Percentiles rank a stretch among this genome's conserved stretches.
Evolutionary conservation across 2,888 invertebrate genomes (phyloP).

Genomic region (Plusia festucae): DNA sequence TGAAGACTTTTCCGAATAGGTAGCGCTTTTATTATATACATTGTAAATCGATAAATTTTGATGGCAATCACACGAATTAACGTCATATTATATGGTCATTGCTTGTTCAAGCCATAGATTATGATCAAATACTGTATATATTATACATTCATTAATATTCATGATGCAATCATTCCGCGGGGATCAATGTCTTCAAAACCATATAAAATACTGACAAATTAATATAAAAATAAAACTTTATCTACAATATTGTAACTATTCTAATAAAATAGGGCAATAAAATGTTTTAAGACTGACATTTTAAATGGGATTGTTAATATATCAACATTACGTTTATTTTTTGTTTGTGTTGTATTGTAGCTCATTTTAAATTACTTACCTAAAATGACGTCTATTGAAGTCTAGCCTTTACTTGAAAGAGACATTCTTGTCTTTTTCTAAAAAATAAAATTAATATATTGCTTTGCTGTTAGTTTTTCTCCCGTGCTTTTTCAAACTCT

Average conservation of each 20-base stretch:
- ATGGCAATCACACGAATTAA: conserved; percentile 19
- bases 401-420: too few relatives aligned
- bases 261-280: conserved; percentile 25
- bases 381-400: not conserved
- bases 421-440: too few relatives aligned
- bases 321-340: not conserved
- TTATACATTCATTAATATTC: conserved; percentile 18
- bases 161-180: conserved; percentile 24
- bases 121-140: conserved; percentile 11
- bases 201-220: conserved; percentile 27
- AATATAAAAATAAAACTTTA: conserved; percentile 21
- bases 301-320: conserved; percentile 18
- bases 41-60: not conserved
- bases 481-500: too few relatives aligned
- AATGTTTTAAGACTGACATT: conserved; percentile 37
- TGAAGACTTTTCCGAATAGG: too few relatives aligned
- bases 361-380: not conserved
- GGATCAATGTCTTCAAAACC: conserved; percentile 46
- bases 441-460: too few relatives aligned
- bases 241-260: conserved; percentile 27
- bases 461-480: too few relatives aligned
- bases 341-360: not conserved
- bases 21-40: too few relatives aligned
- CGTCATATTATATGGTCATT: conserved; percentile 7
- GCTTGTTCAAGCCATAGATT: conserved; percentile 17